Base-by-base conservation (phyloP, 1,140 invertebrate genomes). In the Chlorops oryzae region DNA sequence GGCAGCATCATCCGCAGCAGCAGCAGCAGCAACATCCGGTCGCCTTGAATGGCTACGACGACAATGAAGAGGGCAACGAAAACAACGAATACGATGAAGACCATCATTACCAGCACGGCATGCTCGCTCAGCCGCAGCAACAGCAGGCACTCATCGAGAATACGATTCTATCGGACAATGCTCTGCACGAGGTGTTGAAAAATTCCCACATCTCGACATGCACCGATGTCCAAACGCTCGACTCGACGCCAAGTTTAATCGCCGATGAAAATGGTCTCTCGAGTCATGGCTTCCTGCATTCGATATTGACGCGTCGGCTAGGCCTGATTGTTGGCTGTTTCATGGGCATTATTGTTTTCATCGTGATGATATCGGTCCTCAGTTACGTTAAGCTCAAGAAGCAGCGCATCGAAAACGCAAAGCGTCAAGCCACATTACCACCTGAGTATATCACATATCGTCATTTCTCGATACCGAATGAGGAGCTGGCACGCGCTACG, bases 311-410 rank as follows among this genome's bases (percentile, higher is more conserved):
- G 0, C 77, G 87, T 28, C 77, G 88, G 47, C 73, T 93, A 15
- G 88, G 88, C 17, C 79, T 92, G 28, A 88, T 92, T 46, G 83
- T 92, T 5, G 89, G 89, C 28, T 86, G 85, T 61, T 87, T 85
- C 53, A 83, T 92, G 79, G 88, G 88, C 48, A 86, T 89, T 61
- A 80, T 90, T 17, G 86, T 92, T 6, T 90, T 92, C 59, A 77
- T 92, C 17, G 81, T 90, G 1, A 76, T 91, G 51, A 83, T 90
- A 2, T 86, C 87, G 2, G 81, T 87, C 22, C 74, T 92, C n/a
- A 87, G 87, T 17, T 91, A 90, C 65, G 80, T 91, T 54, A 89
- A 91, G 65, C 80, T 90, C 51, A 90, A 90, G 67, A 90, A 90
- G 68, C 86, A 88, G 57, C 75, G 87, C 13, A 63, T 72, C 15